These are phyloP conservation scores for Tokudaia muenninki DNA, from an alignment of 2,797 vertebrate genomes.

Conservation along the genomic window DNA sequence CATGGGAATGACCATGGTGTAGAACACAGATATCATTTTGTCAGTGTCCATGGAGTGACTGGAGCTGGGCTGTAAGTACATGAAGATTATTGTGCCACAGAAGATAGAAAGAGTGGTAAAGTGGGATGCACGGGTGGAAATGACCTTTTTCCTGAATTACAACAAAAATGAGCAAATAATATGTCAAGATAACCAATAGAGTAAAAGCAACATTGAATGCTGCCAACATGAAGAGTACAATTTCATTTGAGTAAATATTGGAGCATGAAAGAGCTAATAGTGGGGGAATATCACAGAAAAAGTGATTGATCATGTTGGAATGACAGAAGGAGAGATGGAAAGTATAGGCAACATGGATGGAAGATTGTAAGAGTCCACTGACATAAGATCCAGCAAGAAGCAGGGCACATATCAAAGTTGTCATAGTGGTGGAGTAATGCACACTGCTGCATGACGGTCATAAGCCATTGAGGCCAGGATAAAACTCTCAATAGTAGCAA, in stretches of 20 bases:
- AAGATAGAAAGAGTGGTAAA: constrained; percentile 71
- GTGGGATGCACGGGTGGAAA: constrained; percentile 70
- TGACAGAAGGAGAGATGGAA: not conserved
- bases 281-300: constrained; percentile 71
- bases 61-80: constrained; percentile 67
- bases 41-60: no score
- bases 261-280: constrained; percentile 75
- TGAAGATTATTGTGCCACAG: constrained; percentile 60
- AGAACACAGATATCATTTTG: no score
- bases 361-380: constrained; percentile 49
- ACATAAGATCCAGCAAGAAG: constrained; percentile 45
- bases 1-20: no score
- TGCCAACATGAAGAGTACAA: constrained; percentile 52
- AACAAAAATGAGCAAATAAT: constrained; percentile 71
- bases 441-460: constrained; percentile 55
- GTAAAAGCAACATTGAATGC: not conserved
- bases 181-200: constrained; percentile 64
- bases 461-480: constrained; percentile 73
- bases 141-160: constrained; percentile 60
- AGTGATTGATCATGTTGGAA: constrained; percentile 42
- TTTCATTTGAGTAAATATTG: constrained; percentile 61
- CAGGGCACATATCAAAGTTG: not conserved
- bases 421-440: constrained; percentile 69
- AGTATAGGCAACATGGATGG: no score
- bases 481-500: constrained; percentile 72